These are phyloP conservation scores for Passer montanus DNA, from an alignment of 2,113 vertebrate genomes.

Conservation along the genomic window DNA sequence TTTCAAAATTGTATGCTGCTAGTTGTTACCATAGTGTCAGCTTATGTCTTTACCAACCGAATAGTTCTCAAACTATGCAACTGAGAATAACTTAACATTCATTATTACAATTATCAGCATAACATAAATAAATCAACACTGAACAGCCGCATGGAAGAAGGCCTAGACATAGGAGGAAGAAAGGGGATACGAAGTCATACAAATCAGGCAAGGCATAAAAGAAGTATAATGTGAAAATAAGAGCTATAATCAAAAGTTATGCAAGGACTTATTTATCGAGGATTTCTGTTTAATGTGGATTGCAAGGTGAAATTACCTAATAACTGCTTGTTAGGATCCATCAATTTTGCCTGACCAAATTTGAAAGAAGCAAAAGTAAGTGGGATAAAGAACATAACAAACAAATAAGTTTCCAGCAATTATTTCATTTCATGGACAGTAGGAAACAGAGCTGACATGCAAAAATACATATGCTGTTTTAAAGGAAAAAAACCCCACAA, in stretches of 20 bases:
- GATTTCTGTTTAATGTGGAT: background rate
- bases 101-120: background rate
- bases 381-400: background rate
- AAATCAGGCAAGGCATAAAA: background rate
- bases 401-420: background rate
- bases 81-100: background rate
- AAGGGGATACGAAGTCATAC: background rate
- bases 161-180: background rate
- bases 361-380: background rate
- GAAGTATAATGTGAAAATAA: background rate
- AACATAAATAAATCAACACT: background rate
- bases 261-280: background rate
- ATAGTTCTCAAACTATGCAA: background rate
- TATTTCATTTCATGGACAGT: background rate
- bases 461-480: background rate
- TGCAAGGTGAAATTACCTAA: background rate
- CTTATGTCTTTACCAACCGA: background rate
- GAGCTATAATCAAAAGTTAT: background rate
- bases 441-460: background rate
- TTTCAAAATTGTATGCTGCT: background rate
- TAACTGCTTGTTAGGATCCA: background rate
- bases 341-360: background rate
- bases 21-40: background rate
- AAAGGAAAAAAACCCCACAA: background rate
- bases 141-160: background rate